Evolutionary conservation across 2,888 invertebrate genomes (phyloP).

Genomic region (Amblyjoppa fuscipennis): DNA sequence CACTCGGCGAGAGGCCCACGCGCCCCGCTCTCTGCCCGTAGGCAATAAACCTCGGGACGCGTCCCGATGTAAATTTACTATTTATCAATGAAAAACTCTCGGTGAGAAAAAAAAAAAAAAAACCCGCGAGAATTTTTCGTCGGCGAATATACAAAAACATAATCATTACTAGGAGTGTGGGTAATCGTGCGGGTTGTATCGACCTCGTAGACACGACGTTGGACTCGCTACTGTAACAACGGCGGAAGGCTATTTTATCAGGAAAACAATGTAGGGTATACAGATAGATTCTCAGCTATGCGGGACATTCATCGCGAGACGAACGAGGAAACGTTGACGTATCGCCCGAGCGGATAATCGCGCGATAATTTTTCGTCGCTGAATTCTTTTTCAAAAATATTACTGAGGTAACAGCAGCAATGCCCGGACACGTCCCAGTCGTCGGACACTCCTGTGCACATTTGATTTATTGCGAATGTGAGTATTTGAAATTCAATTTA

Average conservation of each 20-base stretch:
- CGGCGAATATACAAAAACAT: background rate
- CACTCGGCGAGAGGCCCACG: slow-evolving; percentile 63
- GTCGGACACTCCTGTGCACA: no score
- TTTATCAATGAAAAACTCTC: slow-evolving; percentile 72
- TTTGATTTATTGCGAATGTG: no score
- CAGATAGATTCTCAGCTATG: background rate
- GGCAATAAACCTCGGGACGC: slow-evolving; percentile 71
- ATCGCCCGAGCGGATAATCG: slow-evolving; percentile 39
- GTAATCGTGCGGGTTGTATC: background rate
- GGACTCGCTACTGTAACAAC: slow-evolving; percentile 17
- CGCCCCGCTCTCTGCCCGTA: slow-evolving; percentile 68
- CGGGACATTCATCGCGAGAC: slow-evolving; percentile 14
- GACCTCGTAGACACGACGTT: background rate
- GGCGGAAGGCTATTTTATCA: slow-evolving; percentile 35
- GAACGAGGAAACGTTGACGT: slow-evolving; percentile 54
- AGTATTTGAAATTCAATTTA: no score
- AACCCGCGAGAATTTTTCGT: background rate
- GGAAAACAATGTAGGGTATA: slow-evolving; percentile 55
- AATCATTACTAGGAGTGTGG: background rate
- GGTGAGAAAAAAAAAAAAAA: slow-evolving; percentile 16
- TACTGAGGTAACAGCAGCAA: background rate
- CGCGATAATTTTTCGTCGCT: background rate
- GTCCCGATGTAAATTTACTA: slow-evolving; percentile 77
- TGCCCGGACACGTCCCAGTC: no score
- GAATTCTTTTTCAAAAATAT: background rate